phyloP scores from a whole-genome alignment of 2,797 vertebrate genomes.

The Gorsachius magnificus region DNA sequence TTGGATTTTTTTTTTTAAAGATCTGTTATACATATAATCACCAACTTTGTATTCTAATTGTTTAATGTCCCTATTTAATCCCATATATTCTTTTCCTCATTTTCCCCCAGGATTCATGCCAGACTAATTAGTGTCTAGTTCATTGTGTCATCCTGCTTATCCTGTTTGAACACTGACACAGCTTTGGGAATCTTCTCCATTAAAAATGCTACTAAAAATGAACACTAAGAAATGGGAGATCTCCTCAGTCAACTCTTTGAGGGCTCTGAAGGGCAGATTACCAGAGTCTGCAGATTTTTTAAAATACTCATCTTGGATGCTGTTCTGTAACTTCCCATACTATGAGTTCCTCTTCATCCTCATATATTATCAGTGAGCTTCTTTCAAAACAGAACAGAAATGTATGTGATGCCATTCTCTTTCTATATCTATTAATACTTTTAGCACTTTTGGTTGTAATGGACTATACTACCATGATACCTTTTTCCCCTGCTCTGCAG shows the following conservation, averaged over 20 bases:
- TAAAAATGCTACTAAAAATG: not conserved
- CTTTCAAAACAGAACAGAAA: not conserved
- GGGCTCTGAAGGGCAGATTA: not conserved
- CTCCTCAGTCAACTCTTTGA: not conserved
- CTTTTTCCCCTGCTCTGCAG: not conserved
- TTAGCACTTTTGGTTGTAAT: not conserved
- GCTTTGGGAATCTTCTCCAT: not conserved
- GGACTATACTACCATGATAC: not conserved
- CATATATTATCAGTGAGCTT: not conserved
- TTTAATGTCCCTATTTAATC: not conserved
- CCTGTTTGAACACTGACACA: not conserved
- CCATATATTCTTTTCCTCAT: not conserved
- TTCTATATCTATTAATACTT: not conserved
- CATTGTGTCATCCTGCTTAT: not conserved
- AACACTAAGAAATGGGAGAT: not conserved
- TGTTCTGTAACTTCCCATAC: not conserved
- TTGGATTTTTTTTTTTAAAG: not conserved
- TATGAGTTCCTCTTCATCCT: not conserved
- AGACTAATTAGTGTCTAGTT: constrained; percentile 1
- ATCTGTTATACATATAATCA: not conserved
- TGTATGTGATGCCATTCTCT: not conserved
- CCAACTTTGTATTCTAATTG: not conserved
- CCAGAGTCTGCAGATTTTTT: not conserved
- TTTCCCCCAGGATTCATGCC: not conserved
- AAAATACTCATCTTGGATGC: not conserved